Base-by-base conservation (phyloP, 37 sponge, comb jelly and placozoan genomes). In the Bolinopsis microptera region DNA sequence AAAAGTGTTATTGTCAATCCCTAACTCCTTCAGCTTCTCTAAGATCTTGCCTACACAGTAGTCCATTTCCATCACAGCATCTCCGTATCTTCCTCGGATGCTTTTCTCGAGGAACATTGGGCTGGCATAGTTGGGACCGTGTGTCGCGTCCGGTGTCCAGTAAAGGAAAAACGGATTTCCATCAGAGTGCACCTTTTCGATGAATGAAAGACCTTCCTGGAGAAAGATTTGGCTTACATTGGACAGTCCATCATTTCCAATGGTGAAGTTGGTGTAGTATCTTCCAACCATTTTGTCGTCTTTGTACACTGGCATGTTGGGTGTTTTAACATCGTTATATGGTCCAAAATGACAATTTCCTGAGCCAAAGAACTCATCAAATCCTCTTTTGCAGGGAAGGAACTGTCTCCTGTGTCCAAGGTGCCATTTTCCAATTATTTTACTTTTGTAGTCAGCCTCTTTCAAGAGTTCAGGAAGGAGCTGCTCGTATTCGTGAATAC, bases 141-240 rank as follows among this genome's bases (percentile, higher is more conserved):
- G 97, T n/a, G 94, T 95, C 33, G 95, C 95, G 93, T 96, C 97
- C 30, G 94, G 95, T 0, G 95, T 95, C 95, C 95, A 96, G 95
- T 95, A 95, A 38, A 96, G 94, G 61, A 96, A 95, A 96, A 96
- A 96, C 2, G 97, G 97, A 16, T 69, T 82, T 27, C 69, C 69
- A 38, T 82, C 93, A 38, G 75, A 37, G 18, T 69, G 48, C 38
- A 69, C 69, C 0, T 68, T 18, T 0, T 33, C 92, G 30, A 61
- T 92, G 69, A 92, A 68, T 69, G 38, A 68, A 1, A 80, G 83
- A 35, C 94, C 67, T 36, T 92, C 94, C 31, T 94, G 41, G 18
- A 92, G 95, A 93, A 94, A 96, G 67, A 95, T 38, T 69, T 94
- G 94, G 0, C 95, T 95, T 21, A 96, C 77, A 93, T 96, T 95